Evolutionary conservation across 2,888 invertebrate species (phyloP), one percentile per base, ranked within the genome.

Genomic region (Nomada hirtipes): DNA sequence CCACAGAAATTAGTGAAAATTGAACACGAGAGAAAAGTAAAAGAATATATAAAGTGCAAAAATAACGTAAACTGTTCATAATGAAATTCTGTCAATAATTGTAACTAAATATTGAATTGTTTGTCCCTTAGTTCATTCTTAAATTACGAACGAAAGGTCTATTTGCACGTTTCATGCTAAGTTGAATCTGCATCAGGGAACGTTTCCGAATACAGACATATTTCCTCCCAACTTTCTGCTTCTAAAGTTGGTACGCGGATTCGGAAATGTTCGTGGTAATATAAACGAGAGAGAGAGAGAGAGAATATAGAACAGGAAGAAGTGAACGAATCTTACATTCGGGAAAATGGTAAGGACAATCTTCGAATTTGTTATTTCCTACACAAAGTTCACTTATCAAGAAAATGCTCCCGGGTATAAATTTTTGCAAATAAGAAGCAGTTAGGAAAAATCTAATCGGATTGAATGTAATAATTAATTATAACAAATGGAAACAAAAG

Each of bases 111-210:
- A 55, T 10, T 10, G 20, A 61, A 63, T n/a, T 63, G 61, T 63
- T 70, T 76, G 53, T 23, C n/a, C 11, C 9, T 13, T 18, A 42
- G 36, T 55, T 44, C 44, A 15, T 18, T 10, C n/a, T 44, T 57
- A 63, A 63, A 23, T n/a, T 61, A 18, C 23, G 18, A 70, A 47
- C 18, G 47, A 60, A 60, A 9, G n/a, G 52, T 63, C 55, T 50
- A 61, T 76, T 76, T 76, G 57, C 63, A 36, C 42, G 36, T 64
- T 76, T 76, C 2, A 70, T 57, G 47, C 15, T 15, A n/a, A 47
- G 29, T 11, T 57, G 47, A 13, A 15, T 4, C 29, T 20, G n/a
- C n/a, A 26, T 68, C 68, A 13, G 15, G 20, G 59, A 44, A 20
- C 47, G 10, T 10, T 70, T 70, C 50, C 55, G 61, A 55, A 36